phyloP scores from a whole-genome alignment of 2,888 invertebrate genomes.

The Timema cristinae region DNA sequence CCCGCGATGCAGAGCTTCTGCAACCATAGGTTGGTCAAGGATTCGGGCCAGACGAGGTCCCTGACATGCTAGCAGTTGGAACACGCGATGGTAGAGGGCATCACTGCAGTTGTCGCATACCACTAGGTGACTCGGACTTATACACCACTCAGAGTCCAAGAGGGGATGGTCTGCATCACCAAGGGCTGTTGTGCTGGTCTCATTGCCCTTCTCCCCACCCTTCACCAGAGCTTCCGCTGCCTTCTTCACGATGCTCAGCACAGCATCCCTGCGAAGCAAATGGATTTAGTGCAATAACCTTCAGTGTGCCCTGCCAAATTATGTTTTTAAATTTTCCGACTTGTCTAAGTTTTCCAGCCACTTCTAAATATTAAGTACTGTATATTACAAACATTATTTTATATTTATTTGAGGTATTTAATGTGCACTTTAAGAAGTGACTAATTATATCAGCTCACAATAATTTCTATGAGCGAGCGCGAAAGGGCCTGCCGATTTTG shows the following conservation, averaged over 20 bases:
- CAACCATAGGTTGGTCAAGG: conserved; percentile 56
- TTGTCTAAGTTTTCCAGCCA: no score
- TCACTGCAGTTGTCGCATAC: conserved; percentile 73
- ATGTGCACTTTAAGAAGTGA: no score
- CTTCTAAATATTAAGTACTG: no score
- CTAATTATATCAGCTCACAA: no score
- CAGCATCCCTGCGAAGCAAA: conserved; percentile 66
- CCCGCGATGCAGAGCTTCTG: conserved; percentile 57
- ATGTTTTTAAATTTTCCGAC: no score
- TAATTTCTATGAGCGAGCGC: no score
- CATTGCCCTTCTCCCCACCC: conserved; percentile 50
- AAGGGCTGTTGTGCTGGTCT: conserved; percentile 3
- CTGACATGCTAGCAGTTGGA: conserved; percentile 59
- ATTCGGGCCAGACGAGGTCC: conserved; percentile 16
- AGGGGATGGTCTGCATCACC: background rate
- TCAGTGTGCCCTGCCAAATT: no score
- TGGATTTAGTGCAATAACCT: no score
- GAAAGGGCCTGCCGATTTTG: no score
- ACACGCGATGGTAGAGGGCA: conserved; percentile 65
- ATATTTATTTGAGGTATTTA: no score
- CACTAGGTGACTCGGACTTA: conserved; percentile 68
- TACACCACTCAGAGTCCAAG: conserved; percentile 47
- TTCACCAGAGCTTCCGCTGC: conserved; percentile 82
- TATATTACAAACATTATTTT: no score
- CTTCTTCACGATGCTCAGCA: conserved; percentile 87